Base-by-base conservation (phyloP, 2,797 vertebrate genomes). In the Kryptopterus vitreolus region DNA sequence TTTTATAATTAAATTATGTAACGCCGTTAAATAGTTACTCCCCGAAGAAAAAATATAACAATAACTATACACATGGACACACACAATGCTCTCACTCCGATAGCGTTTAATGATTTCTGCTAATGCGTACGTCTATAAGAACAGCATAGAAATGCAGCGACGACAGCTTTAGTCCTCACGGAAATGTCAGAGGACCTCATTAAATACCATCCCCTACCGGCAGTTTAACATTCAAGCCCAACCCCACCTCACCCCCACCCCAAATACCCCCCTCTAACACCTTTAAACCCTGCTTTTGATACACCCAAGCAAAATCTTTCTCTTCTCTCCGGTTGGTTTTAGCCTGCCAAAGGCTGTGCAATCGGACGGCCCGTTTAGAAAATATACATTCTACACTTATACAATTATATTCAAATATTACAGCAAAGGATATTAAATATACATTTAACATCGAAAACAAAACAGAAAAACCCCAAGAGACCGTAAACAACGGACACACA, bases 231-330 rank as follows among this genome's bases (percentile, higher is more conserved):
- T 73, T 68, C 38, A 68, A 46, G 65, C 16, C 13, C 46, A n/a
- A n/a, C 59, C 57, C 66, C 43, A 38, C 52, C 20, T 9, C 16
- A 2, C 2, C 24, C 58, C 58, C 26, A 1, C 29, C 0, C 24
- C 77, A 26, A 10, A 43, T 43, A 43, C 38, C 38, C 24, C 77
- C 35, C 63, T 5, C 43, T 26, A n/a, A 4, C 24, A 24, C 50
- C 61, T 55, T 66, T 61, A 80, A 80, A 80, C 46, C 46, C 33
- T 46, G 31, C 69, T 62, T 62, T 53, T 61, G 68, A 71, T 31
- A 31, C 35, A 29, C 8, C 15, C 55, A 63, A 9, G 20, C 8
- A 15, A 38, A 63, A n/a, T n/a, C n/a, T n/a, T n/a, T n/a, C n/a
- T n/a, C n/a, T n/a, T n/a, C n/a, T n/a, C n/a, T n/a, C n/a, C n/a